phyloP scores from a whole-genome alignment of 2,888 invertebrate genomes.

The Micoletzkya japonica region DNA sequence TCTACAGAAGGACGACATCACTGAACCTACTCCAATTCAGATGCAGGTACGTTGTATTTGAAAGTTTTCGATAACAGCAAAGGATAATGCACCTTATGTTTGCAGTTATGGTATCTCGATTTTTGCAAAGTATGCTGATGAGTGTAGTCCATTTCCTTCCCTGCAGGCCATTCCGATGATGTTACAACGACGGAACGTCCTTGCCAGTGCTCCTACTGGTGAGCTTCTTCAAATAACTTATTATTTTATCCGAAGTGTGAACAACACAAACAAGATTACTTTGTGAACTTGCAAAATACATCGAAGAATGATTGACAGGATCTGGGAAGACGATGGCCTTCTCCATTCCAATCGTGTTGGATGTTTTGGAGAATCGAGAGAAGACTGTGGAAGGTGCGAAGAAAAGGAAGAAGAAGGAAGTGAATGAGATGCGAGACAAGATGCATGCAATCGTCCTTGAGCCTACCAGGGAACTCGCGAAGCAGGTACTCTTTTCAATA shows the following conservation, averaged over 20 bases:
- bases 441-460: conserved; percentile 81
- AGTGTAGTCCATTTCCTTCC: neutral
- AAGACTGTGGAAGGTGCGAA: conserved; percentile 59
- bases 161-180: conserved; percentile 79
- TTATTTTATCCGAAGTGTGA: neutral
- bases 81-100: too few species aligned
- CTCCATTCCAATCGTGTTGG: conserved; percentile 82
- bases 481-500: conserved; percentile 72
- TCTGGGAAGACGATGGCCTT: conserved; percentile 97
- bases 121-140: too few species aligned
- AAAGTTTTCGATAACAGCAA: too few species aligned
- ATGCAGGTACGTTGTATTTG: conserved; percentile 79
- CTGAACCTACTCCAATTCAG: conserved; percentile 83
- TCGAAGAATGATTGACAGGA: conserved; percentile 67
- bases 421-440: conserved; percentile 15
- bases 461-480: conserved; percentile 90
- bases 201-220: conserved; percentile 92
- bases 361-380: conserved; percentile 67
- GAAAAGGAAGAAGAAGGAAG: conserved; percentile 22
- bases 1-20: conserved; percentile 63
- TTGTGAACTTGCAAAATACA: too few species aligned
- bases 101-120: too few species aligned
- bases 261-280: too few species aligned
- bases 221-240: neutral
- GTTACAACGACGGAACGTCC: conserved; percentile 74